phyloP scores from a whole-genome alignment of 2,888 invertebrate species.

The Chrysodeixis includens region DNA sequence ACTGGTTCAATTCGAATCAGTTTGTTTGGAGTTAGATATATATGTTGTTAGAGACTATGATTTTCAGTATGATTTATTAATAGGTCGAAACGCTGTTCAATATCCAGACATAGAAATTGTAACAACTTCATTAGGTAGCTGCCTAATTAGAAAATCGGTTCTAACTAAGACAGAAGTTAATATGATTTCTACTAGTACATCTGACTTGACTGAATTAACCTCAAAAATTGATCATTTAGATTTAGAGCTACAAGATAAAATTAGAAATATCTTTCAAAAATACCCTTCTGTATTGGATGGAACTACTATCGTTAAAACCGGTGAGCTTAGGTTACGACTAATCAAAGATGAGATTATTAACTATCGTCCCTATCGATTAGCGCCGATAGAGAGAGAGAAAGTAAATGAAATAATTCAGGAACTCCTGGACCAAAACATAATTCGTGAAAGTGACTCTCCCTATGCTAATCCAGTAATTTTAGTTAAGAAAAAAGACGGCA shows the following conservation, averaged over 20 bases:
- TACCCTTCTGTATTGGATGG: neutral
- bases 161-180: neutral
- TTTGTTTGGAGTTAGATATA: neutral
- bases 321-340: neutral
- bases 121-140: neutral
- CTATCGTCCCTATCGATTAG: slow-evolving; percentile 7
- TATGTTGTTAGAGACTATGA: neutral
- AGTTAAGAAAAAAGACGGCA: slow-evolving; percentile 8
- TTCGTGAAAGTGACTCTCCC: neutral
- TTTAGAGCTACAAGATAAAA: neutral
- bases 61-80: neutral
- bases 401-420: slow-evolving; percentile 6
- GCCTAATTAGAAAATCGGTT: neutral
- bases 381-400: slow-evolving; percentile 7
- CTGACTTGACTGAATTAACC: neutral
- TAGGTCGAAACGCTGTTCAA: neutral
- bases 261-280: slow-evolving; percentile 2
- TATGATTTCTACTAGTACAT: neutral
- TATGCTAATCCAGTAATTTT: neutral
- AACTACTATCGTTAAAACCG: slow-evolving; percentile 5
- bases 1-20: neutral
- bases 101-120: neutral
- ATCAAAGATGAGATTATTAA: slow-evolving; percentile 3
- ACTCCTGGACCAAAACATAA: neutral
- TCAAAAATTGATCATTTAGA: slow-evolving; percentile 6